A percentile compares a stretch with the other conserved stretches of the same genome.
Evolutionary conservation across 2,888 invertebrate species (phyloP).

Genomic region (Tenthredo distinguenda): DNA sequence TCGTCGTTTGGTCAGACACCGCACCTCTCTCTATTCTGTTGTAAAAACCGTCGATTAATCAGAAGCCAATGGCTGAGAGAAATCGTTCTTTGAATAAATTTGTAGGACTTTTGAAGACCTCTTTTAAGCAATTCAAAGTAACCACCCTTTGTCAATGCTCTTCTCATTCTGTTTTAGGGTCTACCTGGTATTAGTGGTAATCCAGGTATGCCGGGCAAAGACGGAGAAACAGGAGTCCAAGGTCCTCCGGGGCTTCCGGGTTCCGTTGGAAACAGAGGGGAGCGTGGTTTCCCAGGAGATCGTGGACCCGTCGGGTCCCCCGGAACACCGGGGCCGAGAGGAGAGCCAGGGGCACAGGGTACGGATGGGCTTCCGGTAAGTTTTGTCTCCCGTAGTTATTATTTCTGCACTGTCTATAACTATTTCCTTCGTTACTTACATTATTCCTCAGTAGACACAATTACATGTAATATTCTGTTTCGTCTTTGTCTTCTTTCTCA

Average conservation of each 20-base stretch:
- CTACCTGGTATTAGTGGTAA: conserved; percentile 88
- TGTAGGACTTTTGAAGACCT: background rate
- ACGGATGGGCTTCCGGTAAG: conserved; percentile 85
- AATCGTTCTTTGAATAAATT: background rate
- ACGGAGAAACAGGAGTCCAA: conserved; percentile 87
- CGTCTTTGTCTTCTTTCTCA: conserved; percentile 21
- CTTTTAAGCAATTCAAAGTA: background rate
- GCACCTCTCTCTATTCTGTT: background rate
- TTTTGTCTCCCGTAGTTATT: conserved; percentile 29
- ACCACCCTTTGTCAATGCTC: background rate
- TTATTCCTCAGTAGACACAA: background rate
- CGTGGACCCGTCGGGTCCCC: conserved; percentile 85
- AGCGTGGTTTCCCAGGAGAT: conserved; percentile 88
- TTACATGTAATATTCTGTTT: conserved; percentile 2
- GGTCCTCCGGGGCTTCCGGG: conserved; percentile 83
- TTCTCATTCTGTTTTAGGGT: conserved; percentile 78
- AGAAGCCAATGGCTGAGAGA: background rate
- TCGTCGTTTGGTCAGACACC: background rate
- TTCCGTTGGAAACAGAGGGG: conserved; percentile 81
- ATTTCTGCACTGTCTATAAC: background rate
- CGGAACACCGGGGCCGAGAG: conserved; percentile 84
- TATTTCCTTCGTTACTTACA: background rate
- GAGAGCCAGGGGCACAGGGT: conserved; percentile 85
- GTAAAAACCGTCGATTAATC: background rate
- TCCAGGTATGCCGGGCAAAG: conserved; percentile 89